Conservation (phyloP, 2,888 invertebrate genomes). For the Sarcophaga caerulescens region DNA sequence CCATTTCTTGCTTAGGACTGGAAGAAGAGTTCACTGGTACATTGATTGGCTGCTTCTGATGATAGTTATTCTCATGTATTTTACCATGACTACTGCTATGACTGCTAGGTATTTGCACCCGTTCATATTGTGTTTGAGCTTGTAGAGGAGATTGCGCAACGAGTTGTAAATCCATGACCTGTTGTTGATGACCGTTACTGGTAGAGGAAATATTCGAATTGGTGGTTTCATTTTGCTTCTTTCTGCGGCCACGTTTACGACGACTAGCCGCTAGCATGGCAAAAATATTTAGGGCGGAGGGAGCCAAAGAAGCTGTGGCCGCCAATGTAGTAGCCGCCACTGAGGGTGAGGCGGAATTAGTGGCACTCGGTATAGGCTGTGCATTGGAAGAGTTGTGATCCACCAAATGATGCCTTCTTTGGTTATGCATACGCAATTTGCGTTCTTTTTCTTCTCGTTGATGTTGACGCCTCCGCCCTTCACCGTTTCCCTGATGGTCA, state of each 20-base stretch:
- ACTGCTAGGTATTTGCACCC: conserved; percentile 44
- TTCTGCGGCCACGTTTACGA: conserved; percentile 78
- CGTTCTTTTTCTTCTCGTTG: conserved; percentile 73
- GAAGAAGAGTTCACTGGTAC: conserved; percentile 52
- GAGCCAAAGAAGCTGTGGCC: conserved; percentile 75
- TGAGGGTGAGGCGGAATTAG: conserved; percentile 73
- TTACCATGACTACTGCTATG: not conserved
- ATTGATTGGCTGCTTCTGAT: not conserved
- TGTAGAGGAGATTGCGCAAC: conserved; percentile 70
- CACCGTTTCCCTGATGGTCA: conserved; percentile 70
- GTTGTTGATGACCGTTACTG: conserved; percentile 4
- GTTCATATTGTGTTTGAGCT: conserved; percentile 61
- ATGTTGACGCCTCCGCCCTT: conserved; percentile 71
- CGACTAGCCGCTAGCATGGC: conserved; percentile 78
- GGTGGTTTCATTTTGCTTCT: conserved; percentile 71
- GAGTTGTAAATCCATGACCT: conserved; percentile 74
- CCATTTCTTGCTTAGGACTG: conserved; percentile 27
- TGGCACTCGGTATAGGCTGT: conserved; percentile 69
- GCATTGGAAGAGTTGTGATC: conserved; percentile 49
- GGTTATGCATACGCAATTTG: conserved; percentile 69
- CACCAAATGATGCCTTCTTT: conserved; percentile 65
- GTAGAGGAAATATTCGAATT: conserved; percentile 42
- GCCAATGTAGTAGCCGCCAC: conserved; percentile 76
- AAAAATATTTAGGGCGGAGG: conserved; percentile 76
- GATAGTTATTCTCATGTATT: not conserved